These are phyloP conservation scores for Ricordea florida DNA, from an alignment of 92 coral and sea anemone species.

Conservation along the genomic window DNA sequence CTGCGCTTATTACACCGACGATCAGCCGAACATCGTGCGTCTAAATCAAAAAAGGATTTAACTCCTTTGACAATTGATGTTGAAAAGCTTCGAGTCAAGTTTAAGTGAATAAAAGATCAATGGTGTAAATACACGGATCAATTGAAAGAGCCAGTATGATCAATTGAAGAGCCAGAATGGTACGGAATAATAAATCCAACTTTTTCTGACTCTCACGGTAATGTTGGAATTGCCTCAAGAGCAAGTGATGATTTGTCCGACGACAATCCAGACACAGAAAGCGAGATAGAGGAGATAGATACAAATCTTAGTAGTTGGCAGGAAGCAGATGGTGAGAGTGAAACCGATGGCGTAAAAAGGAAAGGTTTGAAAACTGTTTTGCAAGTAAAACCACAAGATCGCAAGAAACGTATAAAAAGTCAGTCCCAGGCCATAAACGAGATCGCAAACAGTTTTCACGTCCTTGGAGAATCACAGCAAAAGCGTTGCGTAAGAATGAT, in stretches of 20 bases:
- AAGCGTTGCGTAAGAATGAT: constrained; percentile 18
- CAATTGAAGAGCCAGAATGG: no score
- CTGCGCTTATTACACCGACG: no score
- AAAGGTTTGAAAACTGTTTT: not conserved
- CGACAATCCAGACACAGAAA: constrained; percentile 17
- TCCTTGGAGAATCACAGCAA: constrained; percentile 37
- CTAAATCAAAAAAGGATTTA: no score
- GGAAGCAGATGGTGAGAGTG: constrained; percentile 26
- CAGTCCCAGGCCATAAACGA: constrained; percentile 46
- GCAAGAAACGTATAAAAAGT: constrained; percentile 22
- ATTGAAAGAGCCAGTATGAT: no score
- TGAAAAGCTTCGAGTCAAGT: no score
- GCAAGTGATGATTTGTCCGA: constrained; percentile 36
- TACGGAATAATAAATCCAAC: constrained; percentile 40
- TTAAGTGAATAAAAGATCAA: no score
- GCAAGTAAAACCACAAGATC: constrained; percentile 26
- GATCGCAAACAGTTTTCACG: constrained; percentile 39
- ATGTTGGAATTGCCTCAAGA: constrained; percentile 28
- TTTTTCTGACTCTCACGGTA: constrained; percentile 48
- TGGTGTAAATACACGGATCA: no score
- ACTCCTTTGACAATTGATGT: no score
- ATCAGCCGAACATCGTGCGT: no score
- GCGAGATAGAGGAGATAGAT: constrained; percentile 16
- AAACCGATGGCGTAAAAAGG: constrained; percentile 19
- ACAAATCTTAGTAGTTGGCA: not conserved